Percentiles rank a stretch among this genome's conserved stretches.
These are phyloP conservation scores for Drosophila lini DNA, from an alignment of 1,140 invertebrate species.

Conservation along the genomic window DNA sequence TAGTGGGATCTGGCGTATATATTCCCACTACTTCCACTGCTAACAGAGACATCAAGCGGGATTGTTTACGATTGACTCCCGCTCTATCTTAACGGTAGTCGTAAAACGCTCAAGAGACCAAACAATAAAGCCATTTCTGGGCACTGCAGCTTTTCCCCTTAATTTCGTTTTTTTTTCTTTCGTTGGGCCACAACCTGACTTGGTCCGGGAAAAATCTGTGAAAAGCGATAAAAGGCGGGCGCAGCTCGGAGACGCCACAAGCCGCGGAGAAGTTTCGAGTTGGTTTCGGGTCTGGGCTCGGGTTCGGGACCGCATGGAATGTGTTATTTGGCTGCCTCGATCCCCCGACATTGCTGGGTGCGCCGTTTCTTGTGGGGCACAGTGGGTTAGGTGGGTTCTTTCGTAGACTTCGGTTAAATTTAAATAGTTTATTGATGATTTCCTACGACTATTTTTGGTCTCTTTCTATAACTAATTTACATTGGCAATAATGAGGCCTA, in stretches of 20 bases:
- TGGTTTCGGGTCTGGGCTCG: constrained; percentile 6
- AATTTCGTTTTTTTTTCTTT: neutral
- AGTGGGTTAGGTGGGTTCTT: constrained; percentile 21
- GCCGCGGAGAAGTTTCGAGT: constrained; percentile 41
- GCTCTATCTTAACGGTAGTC: constrained; percentile 74
- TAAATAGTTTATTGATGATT: neutral
- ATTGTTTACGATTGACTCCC: constrained; percentile 57
- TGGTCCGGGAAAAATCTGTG: constrained; percentile 71
- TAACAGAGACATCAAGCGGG: constrained; percentile 31
- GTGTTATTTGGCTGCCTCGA: constrained; percentile 41
- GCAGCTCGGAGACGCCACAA: constrained; percentile 16
- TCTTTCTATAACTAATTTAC: too few relatives aligned
- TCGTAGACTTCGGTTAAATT: neutral
- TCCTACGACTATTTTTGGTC: accelerated
- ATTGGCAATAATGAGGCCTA: neutral
- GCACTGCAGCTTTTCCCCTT: constrained; percentile 5
- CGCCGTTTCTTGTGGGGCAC: constrained; percentile 36
- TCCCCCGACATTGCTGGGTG: constrained; percentile 35
- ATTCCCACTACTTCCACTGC: neutral
- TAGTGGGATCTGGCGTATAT: neutral
- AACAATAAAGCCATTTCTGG: constrained; percentile 65
- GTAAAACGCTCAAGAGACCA: constrained; percentile 49
- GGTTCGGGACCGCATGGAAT: constrained; percentile 35
- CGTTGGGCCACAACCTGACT: constrained; percentile 40
- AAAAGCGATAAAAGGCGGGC: constrained; percentile 72